Base-by-base conservation (phyloP, 2,113 vertebrate species). In the Tychaedon coryphoeus region DNA sequence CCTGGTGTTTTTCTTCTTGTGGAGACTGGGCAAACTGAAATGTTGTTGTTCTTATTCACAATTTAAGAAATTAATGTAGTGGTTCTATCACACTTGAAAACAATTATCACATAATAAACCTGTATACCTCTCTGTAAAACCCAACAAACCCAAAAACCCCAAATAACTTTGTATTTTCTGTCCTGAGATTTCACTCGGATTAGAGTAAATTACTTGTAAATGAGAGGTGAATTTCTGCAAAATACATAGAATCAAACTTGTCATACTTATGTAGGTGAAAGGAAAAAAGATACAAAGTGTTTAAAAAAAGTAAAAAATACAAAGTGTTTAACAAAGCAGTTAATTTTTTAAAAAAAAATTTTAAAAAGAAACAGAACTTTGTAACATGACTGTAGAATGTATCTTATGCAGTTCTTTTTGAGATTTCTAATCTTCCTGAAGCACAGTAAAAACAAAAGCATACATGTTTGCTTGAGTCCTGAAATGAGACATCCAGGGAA, bases 391-490 rank as follows among this genome's bases (percentile, higher is more conserved):
- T 60, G 13, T 64, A n/a, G 48, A 87, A 33, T 64, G 13, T 61
- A 23, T 76, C 36, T 66, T 38, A 17, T 1, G 13, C 51, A 76
- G 6, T 28, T 73, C 25, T 83, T 36, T 31, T n/a, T 86, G 64
- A 67, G 33, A 11, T 51, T 1, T 58, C 18, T 43, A 17, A 43
- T 47, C n/a, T 88, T 79, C 25, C 36, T 45, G 25, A 54, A 64
- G 58, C 50, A 33, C 28, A 48, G 31, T 71, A 80, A 89, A 93
- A 93, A 86, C 60, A 74, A 96, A 93, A 79, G 4, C 28, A 9
- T 72, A 12, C 5, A 4, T 50, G 57, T 86, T 93, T 86, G 61
- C 61, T 60, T 62, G 51, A 67, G 36, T 60, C 33, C 54, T 75
- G 77, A 56, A 73, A n/a, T 28, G 61, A 83, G 57, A 42, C 77